Percentiles rank a stretch among this genome's conserved stretches.
Evolutionary conservation across 2,113 vertebrate genomes (phyloP).

Genomic region (Atherinomorus stipes): DNA sequence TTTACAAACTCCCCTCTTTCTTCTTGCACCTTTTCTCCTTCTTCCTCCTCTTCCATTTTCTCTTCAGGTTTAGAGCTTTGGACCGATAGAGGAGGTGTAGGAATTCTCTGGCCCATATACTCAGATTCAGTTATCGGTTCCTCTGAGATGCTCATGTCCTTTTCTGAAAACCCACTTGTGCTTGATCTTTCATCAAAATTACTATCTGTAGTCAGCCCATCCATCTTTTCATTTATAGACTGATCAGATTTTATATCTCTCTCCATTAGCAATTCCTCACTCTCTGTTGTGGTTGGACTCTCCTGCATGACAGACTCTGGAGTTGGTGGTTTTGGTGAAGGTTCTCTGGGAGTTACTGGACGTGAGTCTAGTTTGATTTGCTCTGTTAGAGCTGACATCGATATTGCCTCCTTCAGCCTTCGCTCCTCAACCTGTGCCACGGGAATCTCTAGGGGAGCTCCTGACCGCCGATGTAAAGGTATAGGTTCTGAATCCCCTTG

Average conservation of each 20-base stretch:
- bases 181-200: conserved; percentile 76
- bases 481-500: conserved; percentile 92
- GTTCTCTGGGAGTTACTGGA: conserved; percentile 75
- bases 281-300: conserved; percentile 68
- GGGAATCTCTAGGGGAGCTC: conserved; percentile 94
- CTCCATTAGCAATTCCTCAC: conserved; percentile 67
- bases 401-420: conserved; percentile 91
- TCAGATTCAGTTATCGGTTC: conserved; percentile 75
- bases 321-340: conserved; percentile 68
- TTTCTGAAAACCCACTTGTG: conserved; percentile 77
- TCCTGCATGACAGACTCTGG: conserved; percentile 63
- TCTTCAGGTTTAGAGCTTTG: conserved; percentile 65
- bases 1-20: conserved; percentile 60
- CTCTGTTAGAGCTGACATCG: conserved; percentile 91
- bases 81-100: conserved; percentile 52
- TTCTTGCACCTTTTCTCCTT: conserved; percentile 50
- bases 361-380: conserved; percentile 81
- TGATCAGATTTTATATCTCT: conserved; percentile 68
- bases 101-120: conserved; percentile 51
- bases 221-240: conserved; percentile 64
- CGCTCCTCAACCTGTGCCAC: conserved; percentile 87
- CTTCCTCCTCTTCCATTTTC: conserved; percentile 64
- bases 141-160: conserved; percentile 78
- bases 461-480: conserved; percentile 88
- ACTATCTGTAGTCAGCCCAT: conserved; percentile 64